These are phyloP conservation scores for Typhlomys cinereus DNA, from an alignment of 2,113 vertebrate genomes.

Conservation along the genomic window DNA sequence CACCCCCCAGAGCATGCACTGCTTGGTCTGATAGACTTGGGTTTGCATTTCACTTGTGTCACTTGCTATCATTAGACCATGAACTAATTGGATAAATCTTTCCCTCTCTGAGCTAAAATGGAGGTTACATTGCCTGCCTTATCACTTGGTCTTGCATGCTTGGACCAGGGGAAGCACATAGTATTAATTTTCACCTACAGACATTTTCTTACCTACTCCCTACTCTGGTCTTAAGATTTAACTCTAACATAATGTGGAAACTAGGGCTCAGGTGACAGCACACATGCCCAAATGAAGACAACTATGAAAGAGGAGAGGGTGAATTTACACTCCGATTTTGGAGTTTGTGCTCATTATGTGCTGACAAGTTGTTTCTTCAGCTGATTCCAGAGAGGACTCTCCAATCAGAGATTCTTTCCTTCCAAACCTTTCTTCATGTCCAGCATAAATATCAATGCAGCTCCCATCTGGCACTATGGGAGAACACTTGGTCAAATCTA, in stretches of 20 bases:
- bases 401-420: slow-evolving; percentile 11
- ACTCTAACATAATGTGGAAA: not conserved
- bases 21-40: not conserved
- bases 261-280: not conserved
- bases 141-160: not conserved
- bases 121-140: not conserved
- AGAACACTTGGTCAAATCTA: slow-evolving; percentile 73
- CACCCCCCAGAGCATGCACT: not conserved
- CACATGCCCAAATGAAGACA: not conserved
- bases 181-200: not conserved
- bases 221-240: not conserved
- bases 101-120: not conserved
- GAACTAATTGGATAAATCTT: not conserved
- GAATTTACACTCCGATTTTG: not conserved
- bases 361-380: slow-evolving; percentile 39
- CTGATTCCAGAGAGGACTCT: slow-evolving; percentile 22
- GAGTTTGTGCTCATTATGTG: not conserved
- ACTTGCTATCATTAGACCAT: not conserved
- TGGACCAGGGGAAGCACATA: not conserved
- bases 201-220: not conserved
- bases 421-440: slow-evolving; percentile 42
- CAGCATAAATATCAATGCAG: slow-evolving; percentile 76
- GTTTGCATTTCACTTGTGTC: not conserved
- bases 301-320: not conserved
- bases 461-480: slow-evolving; percentile 70